phyloP scores from a whole-genome alignment of 2,113 vertebrate species.

The Bubo bubo region DNA sequence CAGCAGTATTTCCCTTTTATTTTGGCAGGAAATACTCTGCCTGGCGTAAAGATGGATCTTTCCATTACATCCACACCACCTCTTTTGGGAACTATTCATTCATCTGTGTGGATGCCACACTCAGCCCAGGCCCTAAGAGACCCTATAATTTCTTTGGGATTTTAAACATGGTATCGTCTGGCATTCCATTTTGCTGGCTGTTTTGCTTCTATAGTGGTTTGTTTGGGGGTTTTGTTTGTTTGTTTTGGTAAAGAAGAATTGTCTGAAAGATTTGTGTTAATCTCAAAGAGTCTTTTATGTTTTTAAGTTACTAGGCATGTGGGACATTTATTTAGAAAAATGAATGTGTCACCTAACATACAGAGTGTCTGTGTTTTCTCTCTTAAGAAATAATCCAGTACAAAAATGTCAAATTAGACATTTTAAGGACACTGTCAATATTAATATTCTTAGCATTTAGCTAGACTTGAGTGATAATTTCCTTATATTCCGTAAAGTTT shows the following conservation, averaged over 20 bases:
- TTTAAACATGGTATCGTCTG: slow-evolving; percentile 84
- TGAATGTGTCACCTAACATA: neutral
- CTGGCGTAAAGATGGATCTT: slow-evolving; percentile 88
- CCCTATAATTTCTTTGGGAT: slow-evolving; percentile 97
- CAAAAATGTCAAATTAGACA: neutral
- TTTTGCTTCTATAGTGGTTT: neutral
- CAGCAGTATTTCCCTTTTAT: slow-evolving; percentile 15
- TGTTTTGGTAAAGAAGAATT: neutral
- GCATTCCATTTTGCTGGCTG: slow-evolving; percentile 1
- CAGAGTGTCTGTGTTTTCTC: neutral
- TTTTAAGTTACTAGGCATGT: neutral
- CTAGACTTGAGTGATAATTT: neutral
- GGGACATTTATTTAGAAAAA: neutral
- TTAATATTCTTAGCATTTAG: neutral
- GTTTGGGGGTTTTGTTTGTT: neutral
- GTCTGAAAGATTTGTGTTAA: neutral
- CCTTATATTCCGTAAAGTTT: neutral
- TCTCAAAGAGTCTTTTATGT: neutral
- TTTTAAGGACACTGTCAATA: neutral
- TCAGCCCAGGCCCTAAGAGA: slow-evolving; percentile 90
- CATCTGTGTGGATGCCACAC: slow-evolving; percentile 91
- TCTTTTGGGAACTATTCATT: slow-evolving; percentile 97
- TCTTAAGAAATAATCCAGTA: neutral
- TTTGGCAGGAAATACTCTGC: slow-evolving; percentile 91
- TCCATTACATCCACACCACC: slow-evolving; percentile 89